Evolutionary conservation across 2,888 invertebrate genomes (phyloP), one percentile per base, ranked within the genome.

Genomic region (Synanthedon andrenaeformis): DNA sequence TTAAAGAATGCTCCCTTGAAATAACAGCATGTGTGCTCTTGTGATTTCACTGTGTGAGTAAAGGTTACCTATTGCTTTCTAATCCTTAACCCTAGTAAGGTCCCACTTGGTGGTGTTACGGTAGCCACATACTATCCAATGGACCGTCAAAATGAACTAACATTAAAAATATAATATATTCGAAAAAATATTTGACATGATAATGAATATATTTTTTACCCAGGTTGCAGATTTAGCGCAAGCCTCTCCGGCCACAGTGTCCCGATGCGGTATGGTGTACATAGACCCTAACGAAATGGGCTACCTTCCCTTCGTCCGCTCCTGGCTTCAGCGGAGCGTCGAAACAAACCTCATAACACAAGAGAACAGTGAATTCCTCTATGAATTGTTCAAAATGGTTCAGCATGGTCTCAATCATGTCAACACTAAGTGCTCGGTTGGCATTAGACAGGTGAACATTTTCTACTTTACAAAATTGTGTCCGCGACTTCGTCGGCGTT

Each of bases 161-260:
- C 1, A 17, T 17, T 17, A 17, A 17, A 17, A 17, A 17, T n/a
- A n/a, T n/a, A 17, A 17, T 17, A 17, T 17, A 17, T 17, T 2
- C 1, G 17, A 17, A 17, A 17, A 17, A 17, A 2, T 17, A 2
- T 17, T 17, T 2, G 17, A 17, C 17, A 17, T 17, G 17, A 17
- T n/a, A n/a, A n/a, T 23, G 23, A 10, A 10, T 35, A 5, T 35
- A 8, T 35, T 10, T 35, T 35, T 35, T 8, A 35, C 3, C 35
- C 41, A 87, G 88, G 92, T 92, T 8, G 92, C 93, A 67, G 96
- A 96, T 76, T 82, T 96, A 53, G 90, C 95, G 0, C 96, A 96
- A 73, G 96, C 96, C 0, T 96, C 96, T 0, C 97, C 97, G 0
- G 96, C 96, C 1, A 97, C 96, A 0, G 96, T 97, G 4, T 90